Evolutionary conservation across 2,888 invertebrate genomes (phyloP).

Genomic region (Diaperis boleti): DNA sequence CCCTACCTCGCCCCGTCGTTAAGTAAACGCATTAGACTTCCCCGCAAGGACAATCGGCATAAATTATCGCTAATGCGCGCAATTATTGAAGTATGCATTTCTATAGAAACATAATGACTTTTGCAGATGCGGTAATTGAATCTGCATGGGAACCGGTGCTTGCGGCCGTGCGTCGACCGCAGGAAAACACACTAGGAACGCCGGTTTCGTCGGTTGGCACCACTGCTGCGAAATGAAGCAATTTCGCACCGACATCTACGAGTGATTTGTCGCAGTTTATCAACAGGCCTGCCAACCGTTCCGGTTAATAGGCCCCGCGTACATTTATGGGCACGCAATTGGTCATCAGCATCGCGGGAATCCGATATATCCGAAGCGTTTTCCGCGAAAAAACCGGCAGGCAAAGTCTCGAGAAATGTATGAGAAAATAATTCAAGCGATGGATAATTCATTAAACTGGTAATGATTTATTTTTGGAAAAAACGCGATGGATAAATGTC

Average conservation of each 20-base stretch:
- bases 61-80: slow-evolving; percentile 37
- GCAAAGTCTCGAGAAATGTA: slow-evolving; percentile 56
- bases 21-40: slow-evolving; percentile 36
- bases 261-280: slow-evolving; percentile 4
- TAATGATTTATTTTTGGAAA: slow-evolving; percentile 60
- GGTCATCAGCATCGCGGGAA: slow-evolving; percentile 27
- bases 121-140: slow-evolving; percentile 46
- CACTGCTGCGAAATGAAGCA: slow-evolving; percentile 1
- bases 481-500: slow-evolving; percentile 50
- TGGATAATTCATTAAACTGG: slow-evolving; percentile 58
- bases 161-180: slow-evolving; percentile 23
- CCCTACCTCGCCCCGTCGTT: not conserved
- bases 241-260: slow-evolving; percentile 8
- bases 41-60: slow-evolving; percentile 38
- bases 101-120: slow-evolving; percentile 8
- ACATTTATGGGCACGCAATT: slow-evolving; percentile 31
- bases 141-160: slow-evolving; percentile 49
- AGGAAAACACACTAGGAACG: slow-evolving; percentile 8
- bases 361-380: slow-evolving; percentile 66
- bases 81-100: slow-evolving; percentile 27
- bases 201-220: slow-evolving; percentile 3
- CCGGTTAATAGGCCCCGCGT: slow-evolving; percentile 24
- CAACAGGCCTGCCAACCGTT: slow-evolving; percentile 8
- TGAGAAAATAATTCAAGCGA: slow-evolving; percentile 58
- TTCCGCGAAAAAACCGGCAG: slow-evolving; percentile 66